Evolutionary conservation across 2,888 invertebrate species (phyloP).

Genomic region (Malthinus seriepunctatus): DNA sequence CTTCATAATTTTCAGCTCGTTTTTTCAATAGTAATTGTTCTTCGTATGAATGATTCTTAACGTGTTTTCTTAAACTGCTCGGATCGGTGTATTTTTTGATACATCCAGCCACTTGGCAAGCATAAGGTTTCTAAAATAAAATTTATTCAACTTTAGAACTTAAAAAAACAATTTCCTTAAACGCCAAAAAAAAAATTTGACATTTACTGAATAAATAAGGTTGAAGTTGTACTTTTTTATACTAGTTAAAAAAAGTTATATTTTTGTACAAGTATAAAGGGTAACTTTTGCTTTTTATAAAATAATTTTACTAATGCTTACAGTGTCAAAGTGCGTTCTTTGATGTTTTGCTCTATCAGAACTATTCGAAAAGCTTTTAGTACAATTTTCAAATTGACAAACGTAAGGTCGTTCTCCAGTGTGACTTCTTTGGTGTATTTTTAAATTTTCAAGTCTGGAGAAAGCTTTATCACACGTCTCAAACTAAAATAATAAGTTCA

Average conservation of each 20-base stretch:
- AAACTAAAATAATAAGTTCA: slow-evolving; percentile 66
- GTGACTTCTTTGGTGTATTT: slow-evolving; percentile 95
- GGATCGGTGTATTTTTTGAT: slow-evolving; percentile 93
- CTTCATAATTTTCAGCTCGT: slow-evolving; percentile 18
- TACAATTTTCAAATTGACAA: slow-evolving; percentile 90
- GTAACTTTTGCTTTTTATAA: no score
- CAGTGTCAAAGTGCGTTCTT: slow-evolving; percentile 96
- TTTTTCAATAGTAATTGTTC: slow-evolving; percentile 52
- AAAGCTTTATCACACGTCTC: slow-evolving; percentile 94
- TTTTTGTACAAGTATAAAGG: no score
- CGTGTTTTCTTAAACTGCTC: slow-evolving; percentile 89
- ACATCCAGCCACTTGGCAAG: slow-evolving; percentile 85
- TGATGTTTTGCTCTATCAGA: slow-evolving; percentile 99
- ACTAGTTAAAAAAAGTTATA: no score
- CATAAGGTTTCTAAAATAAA: slow-evolving; percentile 82
- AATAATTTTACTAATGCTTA: slow-evolving; percentile 60
- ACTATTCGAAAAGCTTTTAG: slow-evolving; percentile 97
- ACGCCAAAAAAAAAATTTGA: no score
- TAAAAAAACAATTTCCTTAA: no score
- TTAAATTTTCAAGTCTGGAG: slow-evolving; percentile 94
- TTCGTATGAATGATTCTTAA: slow-evolving; percentile 72
- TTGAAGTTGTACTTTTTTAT: no score
- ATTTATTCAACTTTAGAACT: no score
- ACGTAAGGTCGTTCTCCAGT: slow-evolving; percentile 96
- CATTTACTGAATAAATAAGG: no score